Conservation (phyloP, 2,113 vertebrate species). For the Tapirus terrestris region DNA sequence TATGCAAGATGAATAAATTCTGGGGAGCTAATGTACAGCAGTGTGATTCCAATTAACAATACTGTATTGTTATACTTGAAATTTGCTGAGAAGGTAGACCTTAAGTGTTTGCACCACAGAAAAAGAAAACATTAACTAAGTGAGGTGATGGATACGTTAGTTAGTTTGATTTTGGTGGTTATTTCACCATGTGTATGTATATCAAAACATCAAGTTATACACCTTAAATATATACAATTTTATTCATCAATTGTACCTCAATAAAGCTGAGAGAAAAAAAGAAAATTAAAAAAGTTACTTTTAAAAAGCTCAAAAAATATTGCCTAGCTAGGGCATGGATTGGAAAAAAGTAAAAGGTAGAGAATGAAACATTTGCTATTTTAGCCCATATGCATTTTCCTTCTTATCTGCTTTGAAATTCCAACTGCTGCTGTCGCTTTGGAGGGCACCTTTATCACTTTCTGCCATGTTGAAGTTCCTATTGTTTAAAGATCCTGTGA, state of each 20-base stretch:
- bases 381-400: background rate
- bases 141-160: background rate
- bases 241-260: background rate
- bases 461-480: background rate
- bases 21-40: background rate
- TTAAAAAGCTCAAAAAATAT: background rate
- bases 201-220: background rate
- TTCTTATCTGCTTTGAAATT: background rate
- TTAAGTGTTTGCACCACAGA: background rate
- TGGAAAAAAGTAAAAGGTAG: background rate
- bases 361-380: background rate
- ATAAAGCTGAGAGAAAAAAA: background rate
- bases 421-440: background rate
- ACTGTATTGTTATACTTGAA: background rate
- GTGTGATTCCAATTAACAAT: background rate
- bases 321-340: rapidly evolving
- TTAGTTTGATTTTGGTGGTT: background rate
- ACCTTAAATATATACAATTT: background rate
- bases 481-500: background rate
- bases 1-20: background rate
- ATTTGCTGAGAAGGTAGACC: background rate
- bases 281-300: background rate
- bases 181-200: background rate
- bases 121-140: background rate
- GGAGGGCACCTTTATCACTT: background rate